These are phyloP conservation scores for Phalanger gymnotis DNA, from an alignment of 2,797 vertebrate species.

Conservation along the genomic window DNA sequence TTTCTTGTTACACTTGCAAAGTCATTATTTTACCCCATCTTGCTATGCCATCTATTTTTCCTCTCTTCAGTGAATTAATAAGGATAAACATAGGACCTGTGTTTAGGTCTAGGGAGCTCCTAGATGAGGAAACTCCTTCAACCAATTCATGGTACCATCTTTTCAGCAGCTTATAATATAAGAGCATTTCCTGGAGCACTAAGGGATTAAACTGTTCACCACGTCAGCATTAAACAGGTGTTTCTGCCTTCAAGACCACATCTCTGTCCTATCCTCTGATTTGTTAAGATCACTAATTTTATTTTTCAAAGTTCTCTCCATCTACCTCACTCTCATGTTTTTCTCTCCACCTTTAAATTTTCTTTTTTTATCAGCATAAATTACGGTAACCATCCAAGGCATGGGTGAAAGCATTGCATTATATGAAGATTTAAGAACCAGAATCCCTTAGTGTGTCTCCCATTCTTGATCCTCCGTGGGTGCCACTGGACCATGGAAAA, in stretches of 20 bases:
- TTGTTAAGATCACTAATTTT: not conserved
- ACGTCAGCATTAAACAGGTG: not conserved
- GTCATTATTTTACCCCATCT: not conserved
- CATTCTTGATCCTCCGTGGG: not conserved
- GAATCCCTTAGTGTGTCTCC: not conserved
- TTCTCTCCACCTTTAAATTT: not conserved
- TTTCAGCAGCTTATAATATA: not conserved
- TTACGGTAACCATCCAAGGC: not conserved
- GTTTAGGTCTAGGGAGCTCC: not conserved
- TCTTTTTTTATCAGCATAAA: not conserved
- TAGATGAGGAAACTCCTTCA: too few species aligned
- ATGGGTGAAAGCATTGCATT: not conserved
- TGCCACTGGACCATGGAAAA: not conserved
- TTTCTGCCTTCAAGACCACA: not conserved
- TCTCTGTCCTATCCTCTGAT: not conserved
- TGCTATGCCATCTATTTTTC: not conserved
- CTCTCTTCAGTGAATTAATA: not conserved
- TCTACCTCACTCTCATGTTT: not conserved
- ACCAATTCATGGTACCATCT: not conserved
- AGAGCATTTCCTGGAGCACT: not conserved
- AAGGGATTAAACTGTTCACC: not conserved
- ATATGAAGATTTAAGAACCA: not conserved
- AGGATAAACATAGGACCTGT: not conserved
- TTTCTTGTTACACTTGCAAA: not conserved
- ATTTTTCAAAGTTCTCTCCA: not conserved